These are phyloP conservation scores for Anthoscopus minutus DNA, from an alignment of 2,113 vertebrate genomes.

Conservation along the genomic window DNA sequence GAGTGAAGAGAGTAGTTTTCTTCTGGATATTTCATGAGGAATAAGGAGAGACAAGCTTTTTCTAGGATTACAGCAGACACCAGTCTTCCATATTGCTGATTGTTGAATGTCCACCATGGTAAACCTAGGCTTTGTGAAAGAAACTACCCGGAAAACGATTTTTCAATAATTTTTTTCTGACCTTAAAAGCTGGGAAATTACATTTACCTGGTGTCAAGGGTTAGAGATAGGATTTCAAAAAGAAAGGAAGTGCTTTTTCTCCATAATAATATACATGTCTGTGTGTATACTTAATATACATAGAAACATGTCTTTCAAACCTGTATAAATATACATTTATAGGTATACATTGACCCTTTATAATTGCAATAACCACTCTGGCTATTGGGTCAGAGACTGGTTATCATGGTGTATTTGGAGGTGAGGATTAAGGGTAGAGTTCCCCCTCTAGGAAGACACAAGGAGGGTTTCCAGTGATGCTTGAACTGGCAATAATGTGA, in stretches of 20 bases:
- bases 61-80: background rate
- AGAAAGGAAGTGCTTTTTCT: background rate
- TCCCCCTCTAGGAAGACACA: background rate
- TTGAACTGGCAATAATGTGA: background rate
- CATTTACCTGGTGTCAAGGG: background rate
- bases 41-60: background rate
- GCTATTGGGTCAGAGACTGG: background rate
- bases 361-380: background rate
- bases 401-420: background rate
- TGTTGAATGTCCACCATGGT: background rate
- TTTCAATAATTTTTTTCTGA: background rate
- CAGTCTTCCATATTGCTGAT: background rate
- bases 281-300: background rate
- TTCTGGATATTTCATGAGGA: background rate
- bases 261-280: background rate
- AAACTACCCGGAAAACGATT: background rate
- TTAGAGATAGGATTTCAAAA: background rate
- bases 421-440: background rate
- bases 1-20: background rate
- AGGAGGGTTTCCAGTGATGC: background rate
- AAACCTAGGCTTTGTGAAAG: background rate
- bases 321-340: background rate
- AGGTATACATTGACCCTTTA: background rate
- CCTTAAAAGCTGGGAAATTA: background rate
- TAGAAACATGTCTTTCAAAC: background rate